Base-by-base conservation (phyloP, 2,113 vertebrate genomes). In the Tenrec ecaudatus region DNA sequence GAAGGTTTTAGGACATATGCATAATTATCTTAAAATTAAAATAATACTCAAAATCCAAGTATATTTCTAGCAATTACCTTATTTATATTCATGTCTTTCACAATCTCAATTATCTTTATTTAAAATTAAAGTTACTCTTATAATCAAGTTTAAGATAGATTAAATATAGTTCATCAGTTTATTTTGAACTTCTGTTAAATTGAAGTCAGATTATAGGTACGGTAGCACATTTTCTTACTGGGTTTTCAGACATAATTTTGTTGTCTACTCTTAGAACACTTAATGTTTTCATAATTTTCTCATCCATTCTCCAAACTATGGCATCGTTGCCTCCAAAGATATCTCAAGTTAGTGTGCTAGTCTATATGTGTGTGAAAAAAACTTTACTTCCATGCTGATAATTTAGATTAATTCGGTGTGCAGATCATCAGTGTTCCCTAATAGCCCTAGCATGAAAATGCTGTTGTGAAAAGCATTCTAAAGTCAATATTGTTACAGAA, bases 1-100 rank as follows among this genome's bases (percentile, higher is more conserved):
- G 64, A 53, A 53, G 47, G 47, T 53, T 53, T 53, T 53, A 53
- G n/a, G 88, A 58, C 25, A 85, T 80, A 89, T 62, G 33, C 3
- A 43, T 36, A 38, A 96, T 92, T 89, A 86, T 23, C 6, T 88
- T 93, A 93, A 95, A 82, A 91, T 88, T n/a, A n/a, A 95, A 95
- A 82, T 53, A 53, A 92, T 87, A 80, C 71, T 88, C 88, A 88
- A 94, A 95, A 89, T 57, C 47, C 47, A 57, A 31, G 22, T 4
- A 3, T 76, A 31, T 31, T 31, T 92, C 27, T 40, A 58, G 57
- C 3, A 1, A 9, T 23, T 89, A 25, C 9, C n/a, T 16, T 53
- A 9, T 62, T 90, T 83, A 69, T 60, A 22, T 90, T 86, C 6
- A 69, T 82, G 23, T 73, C 4, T 83, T 85, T 53, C 1, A 38